A percentile compares a stretch with the other conserved stretches of the same genome.
These are phyloP conservation scores for Hyphantria cunea DNA, from an alignment of 1,140 invertebrate genomes.

Conservation along the genomic window DNA sequence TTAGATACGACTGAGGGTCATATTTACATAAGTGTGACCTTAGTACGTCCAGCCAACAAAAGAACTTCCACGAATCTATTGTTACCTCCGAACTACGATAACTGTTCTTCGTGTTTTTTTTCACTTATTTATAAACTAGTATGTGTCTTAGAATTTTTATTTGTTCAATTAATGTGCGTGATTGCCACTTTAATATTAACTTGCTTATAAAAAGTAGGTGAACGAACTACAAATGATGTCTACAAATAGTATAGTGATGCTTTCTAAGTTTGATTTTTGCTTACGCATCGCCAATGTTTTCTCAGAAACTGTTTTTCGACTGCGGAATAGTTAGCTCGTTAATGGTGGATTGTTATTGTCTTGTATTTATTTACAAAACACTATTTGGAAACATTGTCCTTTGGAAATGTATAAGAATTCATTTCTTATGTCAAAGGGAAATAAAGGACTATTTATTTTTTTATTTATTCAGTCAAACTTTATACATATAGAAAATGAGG, in stretches of 20 bases:
- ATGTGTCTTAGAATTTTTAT: constrained; percentile 10
- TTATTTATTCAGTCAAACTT: too few relatives aligned
- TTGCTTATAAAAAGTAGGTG: constrained; percentile 30
- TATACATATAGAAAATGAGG: too few relatives aligned
- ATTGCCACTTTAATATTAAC: constrained; percentile 3
- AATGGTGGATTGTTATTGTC: background rate
- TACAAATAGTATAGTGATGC: constrained; percentile 28
- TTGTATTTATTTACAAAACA: background rate
- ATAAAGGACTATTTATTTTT: too few relatives aligned
- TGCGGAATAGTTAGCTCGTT: background rate
- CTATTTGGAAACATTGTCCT: background rate
- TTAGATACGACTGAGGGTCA: constrained; percentile 12
- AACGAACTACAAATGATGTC: constrained; percentile 32
- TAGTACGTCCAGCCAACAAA: constrained; percentile 53
- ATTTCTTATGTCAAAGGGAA: too few relatives aligned
- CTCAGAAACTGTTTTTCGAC: background rate
- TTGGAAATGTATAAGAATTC: too few relatives aligned
- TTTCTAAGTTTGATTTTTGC: constrained; percentile 32
- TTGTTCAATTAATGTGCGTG: constrained; percentile 2
- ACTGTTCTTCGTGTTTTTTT: constrained; percentile 38
- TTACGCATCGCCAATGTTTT: constrained; percentile 22
- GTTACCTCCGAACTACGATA: constrained; percentile 3
- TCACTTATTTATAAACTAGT: constrained; percentile 6
- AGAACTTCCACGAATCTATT: constrained; percentile 40
- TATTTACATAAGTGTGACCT: constrained; percentile 54